Percentiles rank a stretch among this genome's conserved stretches.
These are phyloP conservation scores for Vidua chalybeata DNA, from an alignment of 2,113 vertebrate genomes.

Conservation along the genomic window DNA sequence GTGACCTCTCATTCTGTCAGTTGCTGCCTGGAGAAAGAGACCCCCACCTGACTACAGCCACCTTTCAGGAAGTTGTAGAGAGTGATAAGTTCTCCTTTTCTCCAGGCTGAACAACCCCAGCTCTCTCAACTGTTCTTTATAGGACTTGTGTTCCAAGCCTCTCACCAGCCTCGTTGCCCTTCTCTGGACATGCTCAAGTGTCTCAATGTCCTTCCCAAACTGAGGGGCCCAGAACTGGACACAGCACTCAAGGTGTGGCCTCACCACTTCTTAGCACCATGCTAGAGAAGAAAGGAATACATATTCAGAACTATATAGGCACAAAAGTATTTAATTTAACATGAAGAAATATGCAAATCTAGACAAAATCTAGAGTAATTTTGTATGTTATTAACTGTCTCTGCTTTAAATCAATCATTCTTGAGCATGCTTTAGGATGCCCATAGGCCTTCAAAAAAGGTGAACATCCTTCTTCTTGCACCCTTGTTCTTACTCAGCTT, in stretches of 20 bases:
- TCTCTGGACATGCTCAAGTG: fast-evolving
- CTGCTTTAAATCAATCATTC: not conserved
- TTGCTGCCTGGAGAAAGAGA: not conserved
- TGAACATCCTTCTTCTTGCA: not conserved
- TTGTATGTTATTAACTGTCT: not conserved
- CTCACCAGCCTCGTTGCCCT: not conserved
- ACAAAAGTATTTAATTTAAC: not conserved
- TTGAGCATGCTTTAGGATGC: not conserved
- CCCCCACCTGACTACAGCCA: fast-evolving
- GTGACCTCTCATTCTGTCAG: not conserved
- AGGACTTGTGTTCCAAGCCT: not conserved
- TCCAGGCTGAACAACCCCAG: too few species aligned
- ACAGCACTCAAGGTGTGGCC: not conserved
- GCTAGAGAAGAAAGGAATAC: not conserved
- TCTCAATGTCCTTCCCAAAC: fast-evolving
- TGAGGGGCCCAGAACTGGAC: not conserved
- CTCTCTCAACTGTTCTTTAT: fast-evolving
- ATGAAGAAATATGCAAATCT: not conserved
- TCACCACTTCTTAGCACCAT: not conserved
- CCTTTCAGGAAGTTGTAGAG: too few species aligned
- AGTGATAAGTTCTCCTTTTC: not conserved
- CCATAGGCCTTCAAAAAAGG: not conserved
- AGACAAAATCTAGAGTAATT: not conserved
- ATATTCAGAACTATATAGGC: not conserved
- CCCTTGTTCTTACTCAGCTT: not conserved